These are phyloP conservation scores for Urophycis tenuis DNA, from an alignment of 2,797 vertebrate genomes.

Conservation along the genomic window DNA sequence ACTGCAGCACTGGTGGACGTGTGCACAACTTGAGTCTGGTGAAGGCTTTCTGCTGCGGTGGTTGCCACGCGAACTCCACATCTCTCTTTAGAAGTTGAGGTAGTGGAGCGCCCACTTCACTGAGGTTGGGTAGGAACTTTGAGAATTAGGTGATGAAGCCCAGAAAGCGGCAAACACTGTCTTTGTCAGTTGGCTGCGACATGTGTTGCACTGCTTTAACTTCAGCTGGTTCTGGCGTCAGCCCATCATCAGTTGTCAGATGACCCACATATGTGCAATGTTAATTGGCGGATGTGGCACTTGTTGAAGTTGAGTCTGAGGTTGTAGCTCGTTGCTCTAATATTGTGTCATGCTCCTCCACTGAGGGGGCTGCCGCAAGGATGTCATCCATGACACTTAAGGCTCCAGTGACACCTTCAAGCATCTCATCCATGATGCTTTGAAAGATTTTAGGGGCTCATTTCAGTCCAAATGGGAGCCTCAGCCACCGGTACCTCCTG, in stretches of 20 bases:
- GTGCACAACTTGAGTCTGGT: slow-evolving; percentile 11
- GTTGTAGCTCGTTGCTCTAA: too few relatives aligned
- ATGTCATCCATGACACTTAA: slow-evolving; percentile 23
- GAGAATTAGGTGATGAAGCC: slow-evolving; percentile 18
- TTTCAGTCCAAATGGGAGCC: slow-evolving; percentile 26
- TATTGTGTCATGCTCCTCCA: too few relatives aligned
- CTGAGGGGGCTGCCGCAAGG: slow-evolving; percentile 14
- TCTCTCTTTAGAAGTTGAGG: slow-evolving; percentile 21
- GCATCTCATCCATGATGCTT: slow-evolving; percentile 6
- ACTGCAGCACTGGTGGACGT: slow-evolving; percentile 6
- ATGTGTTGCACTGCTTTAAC: slow-evolving; percentile 12
- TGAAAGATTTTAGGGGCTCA: slow-evolving; percentile 24
- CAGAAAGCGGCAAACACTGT: slow-evolving; percentile 10
- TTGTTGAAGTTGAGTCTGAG: slow-evolving; percentile 4
- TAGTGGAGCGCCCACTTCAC: slow-evolving; percentile 11
- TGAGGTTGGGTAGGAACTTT: slow-evolving; percentile 27
- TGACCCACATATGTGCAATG: slow-evolving; percentile 26
- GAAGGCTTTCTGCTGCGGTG: slow-evolving; percentile 22
- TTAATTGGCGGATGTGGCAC: slow-evolving; percentile 17
- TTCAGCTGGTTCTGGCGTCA: slow-evolving; percentile 26
- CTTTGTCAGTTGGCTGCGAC: slow-evolving; percentile 10
- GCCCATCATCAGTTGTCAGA: slow-evolving; percentile 16
- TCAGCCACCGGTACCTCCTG: slow-evolving; percentile 15
- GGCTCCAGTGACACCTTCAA: too few relatives aligned
- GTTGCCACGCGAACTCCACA: slow-evolving; percentile 22